Evolutionary conservation across 2,113 vertebrate species (phyloP).

Genomic region (Paraplagusia blochii): DNA sequence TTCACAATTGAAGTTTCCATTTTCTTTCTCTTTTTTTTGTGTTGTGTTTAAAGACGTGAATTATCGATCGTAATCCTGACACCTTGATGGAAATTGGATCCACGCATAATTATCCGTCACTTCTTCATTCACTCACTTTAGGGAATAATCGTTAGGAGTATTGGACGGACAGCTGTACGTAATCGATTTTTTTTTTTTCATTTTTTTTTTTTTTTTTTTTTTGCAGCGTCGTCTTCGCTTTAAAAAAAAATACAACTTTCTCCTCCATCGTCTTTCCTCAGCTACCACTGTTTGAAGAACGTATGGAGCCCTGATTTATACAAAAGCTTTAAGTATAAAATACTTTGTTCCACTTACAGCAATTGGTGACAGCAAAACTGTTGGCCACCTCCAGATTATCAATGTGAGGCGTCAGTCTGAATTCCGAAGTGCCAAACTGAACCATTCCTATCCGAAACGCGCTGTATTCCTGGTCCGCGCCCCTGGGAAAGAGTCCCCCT

Average conservation of each 20-base stretch:
- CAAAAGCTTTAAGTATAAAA: background rate
- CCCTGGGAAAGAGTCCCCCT: conserved; percentile 97
- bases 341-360: conserved; percentile 84
- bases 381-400: conserved; percentile 99
- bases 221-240: conserved; percentile 10
- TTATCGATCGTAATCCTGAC: background rate
- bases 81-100: background rate
- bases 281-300: too few relatives aligned
- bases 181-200: too few relatives aligned
- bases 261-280: background rate
- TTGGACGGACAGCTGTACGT: background rate
- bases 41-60: background rate
- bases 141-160: background rate
- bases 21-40: too few relatives aligned
- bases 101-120: background rate
- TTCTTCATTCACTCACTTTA: background rate
- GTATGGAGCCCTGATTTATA: background rate
- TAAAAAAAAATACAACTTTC: conserved; percentile 72
- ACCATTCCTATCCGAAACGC: conserved; percentile 98
- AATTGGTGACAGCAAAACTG: conserved; percentile 98
- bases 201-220: too few relatives aligned
- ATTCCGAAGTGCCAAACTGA: conserved; percentile 92
- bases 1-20: too few relatives aligned
- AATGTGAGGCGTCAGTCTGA: conserved; percentile 95
- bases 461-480: conserved; percentile 98